Percentiles rank a stretch among this genome's conserved stretches.
These are phyloP conservation scores for Drosophila macrothrix DNA, from an alignment of 2,888 invertebrate genomes.

Conservation along the genomic window DNA sequence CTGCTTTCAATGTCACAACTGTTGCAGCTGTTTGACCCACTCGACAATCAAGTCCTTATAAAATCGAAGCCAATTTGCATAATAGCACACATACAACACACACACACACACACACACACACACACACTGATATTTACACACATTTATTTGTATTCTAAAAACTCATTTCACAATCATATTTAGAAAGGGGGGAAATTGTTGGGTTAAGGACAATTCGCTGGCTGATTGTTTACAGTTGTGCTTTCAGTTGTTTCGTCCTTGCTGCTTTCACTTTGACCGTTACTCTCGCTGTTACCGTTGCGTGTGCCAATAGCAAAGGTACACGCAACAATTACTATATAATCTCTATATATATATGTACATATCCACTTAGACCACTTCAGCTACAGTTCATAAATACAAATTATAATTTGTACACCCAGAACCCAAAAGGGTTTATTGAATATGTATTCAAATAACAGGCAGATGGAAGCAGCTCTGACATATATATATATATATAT, in stretches of 20 bases:
- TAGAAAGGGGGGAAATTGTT: neutral
- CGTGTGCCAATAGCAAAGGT: slow-evolving; percentile 22
- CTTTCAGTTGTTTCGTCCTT: slow-evolving; percentile 2
- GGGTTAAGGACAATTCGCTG: neutral
- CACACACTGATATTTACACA: neutral
- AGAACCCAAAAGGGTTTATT: neutral
- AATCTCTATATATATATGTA: neutral
- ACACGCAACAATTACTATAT: slow-evolving; percentile 9
- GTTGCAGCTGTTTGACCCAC: slow-evolving; percentile 33
- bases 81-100: slow-evolving; percentile 1
- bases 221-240: neutral
- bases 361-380: slow-evolving; percentile 1
- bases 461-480: neutral
- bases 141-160: neutral
- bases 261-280: neutral
- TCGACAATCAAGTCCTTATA: neutral
- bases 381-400: neutral
- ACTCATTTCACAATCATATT: neutral
- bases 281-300: slow-evolving; percentile 9
- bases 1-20: slow-evolving; percentile 22
- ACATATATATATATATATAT: neutral
- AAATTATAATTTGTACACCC: neutral
- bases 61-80: slow-evolving; percentile 41
- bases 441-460: neutral
- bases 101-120: neutral